These are phyloP conservation scores for Meloe dianella DNA, from an alignment of 2,888 invertebrate species.

Conservation along the genomic window DNA sequence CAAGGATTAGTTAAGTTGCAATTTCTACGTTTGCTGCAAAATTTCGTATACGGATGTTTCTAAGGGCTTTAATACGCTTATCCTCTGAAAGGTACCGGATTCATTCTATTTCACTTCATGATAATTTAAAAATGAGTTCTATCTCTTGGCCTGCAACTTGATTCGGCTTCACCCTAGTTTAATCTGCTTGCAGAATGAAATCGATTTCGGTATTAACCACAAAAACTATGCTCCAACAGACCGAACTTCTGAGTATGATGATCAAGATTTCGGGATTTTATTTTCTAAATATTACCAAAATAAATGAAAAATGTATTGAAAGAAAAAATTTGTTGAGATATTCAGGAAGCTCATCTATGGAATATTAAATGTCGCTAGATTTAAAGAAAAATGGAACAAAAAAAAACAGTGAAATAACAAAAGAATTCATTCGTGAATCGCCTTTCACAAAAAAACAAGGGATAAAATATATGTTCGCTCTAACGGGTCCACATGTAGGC, in stretches of 20 bases:
- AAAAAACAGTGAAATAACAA: conserved; percentile 48
- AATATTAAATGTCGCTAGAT: conserved; percentile 26
- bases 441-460: conserved; percentile 49
- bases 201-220: conserved; percentile 39
- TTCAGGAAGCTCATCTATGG: too few relatives aligned
- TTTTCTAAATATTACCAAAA: not conserved
- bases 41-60: conserved; percentile 25
- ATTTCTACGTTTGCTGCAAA: conserved; percentile 14
- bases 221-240: conserved; percentile 33
- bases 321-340: too few relatives aligned
- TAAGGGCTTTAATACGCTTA: conserved; percentile 36
- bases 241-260: conserved; percentile 33
- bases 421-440: conserved; percentile 46
- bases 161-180: conserved; percentile 38
- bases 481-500: conserved; percentile 36
- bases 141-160: conserved; percentile 37
- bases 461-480: conserved; percentile 52
- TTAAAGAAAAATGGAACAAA: conserved; percentile 42
- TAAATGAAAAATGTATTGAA: not conserved
- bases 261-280: conserved; percentile 27
- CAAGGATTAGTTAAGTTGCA: not conserved
- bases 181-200: conserved; percentile 40
- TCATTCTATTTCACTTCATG: conserved; percentile 37
- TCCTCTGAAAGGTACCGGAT: conserved; percentile 28
- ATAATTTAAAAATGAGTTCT: conserved; percentile 41